Base-by-base conservation (phyloP, 2,888 invertebrate genomes). In the Chymomyza fuscimana region DNA sequence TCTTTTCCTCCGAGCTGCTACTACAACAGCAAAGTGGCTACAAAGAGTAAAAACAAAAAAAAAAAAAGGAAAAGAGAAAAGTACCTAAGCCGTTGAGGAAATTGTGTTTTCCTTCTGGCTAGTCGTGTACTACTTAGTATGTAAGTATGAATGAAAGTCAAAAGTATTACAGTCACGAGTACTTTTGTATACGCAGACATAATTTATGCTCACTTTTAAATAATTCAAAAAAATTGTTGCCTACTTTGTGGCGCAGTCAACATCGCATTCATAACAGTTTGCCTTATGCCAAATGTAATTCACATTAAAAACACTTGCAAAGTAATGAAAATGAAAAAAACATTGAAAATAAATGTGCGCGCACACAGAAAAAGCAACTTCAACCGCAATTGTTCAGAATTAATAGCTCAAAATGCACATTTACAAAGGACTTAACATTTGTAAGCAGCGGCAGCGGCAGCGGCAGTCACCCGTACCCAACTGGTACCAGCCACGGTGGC, bases 261-360 rank as follows among this genome's bases (percentile, higher is more conserved):
- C 40, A 46, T 46, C 12, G 12, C 12, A 46, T 46, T 12, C 40
- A 46, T 46, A 46, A 46, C 40, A 12, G 40, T 46, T 46, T 46
- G 40, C 40, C 40, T 46, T 46, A 46, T 46, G 40, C 40, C 40
- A 46, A 46, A 46, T 46, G 40, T 46, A 46, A 46, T 46, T 46
- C 40, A 46, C 40, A 46, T 46, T 46, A 46, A 46, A 87, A 83
- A 87, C 87, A 83, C 87, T 87, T 87, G 85, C 85, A 80, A 83
- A 87, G 80, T 87, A 83, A 83, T 87, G 87, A 82, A 25, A 46
- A 46, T 46, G 40, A 46, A 46, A 46, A 46, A 46, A 85, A 81
- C 80, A 82, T 82, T 82, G 81, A 70, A 76, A 71, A 69, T 76
- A 76, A 75, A 74, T 75, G 67, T 68, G 70, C 66, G 66, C n/a